These are phyloP conservation scores for Carcina quercana DNA, from an alignment of 2,888 invertebrate genomes.

Conservation along the genomic window DNA sequence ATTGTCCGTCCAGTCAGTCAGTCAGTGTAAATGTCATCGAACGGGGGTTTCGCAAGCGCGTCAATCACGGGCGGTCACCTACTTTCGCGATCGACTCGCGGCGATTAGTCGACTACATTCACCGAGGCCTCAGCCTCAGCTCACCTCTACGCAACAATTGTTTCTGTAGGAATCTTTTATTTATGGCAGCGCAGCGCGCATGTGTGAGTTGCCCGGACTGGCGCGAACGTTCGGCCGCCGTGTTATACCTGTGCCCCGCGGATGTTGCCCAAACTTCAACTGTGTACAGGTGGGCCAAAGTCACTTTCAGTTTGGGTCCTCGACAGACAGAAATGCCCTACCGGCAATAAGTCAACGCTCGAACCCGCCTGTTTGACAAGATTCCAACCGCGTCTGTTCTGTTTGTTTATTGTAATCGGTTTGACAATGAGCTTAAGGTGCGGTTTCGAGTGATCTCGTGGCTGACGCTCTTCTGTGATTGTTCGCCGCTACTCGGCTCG, in stretches of 20 bases:
- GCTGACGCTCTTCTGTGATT: slow-evolving; percentile 56
- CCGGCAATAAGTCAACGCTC: slow-evolving; percentile 74
- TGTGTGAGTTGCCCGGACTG: slow-evolving; percentile 59
- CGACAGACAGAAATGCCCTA: slow-evolving; percentile 62
- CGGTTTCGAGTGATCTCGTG: slow-evolving; percentile 71
- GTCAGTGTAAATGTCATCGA: slow-evolving; percentile 73
- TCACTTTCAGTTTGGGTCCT: slow-evolving; percentile 22
- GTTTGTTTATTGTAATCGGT: slow-evolving; percentile 75
- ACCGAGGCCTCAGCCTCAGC: slow-evolving; percentile 63
- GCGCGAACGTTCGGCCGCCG: slow-evolving; percentile 42
- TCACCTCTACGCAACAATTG: slow-evolving; percentile 74
- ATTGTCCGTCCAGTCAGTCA: slow-evolving; percentile 51
- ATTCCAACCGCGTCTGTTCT: slow-evolving; percentile 74
- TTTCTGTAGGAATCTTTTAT: slow-evolving; percentile 75
- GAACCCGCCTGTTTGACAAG: slow-evolving; percentile 74
- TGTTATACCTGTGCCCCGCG: slow-evolving; percentile 60
- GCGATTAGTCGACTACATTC: slow-evolving; percentile 70
- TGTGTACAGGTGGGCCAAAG: slow-evolving; percentile 24
- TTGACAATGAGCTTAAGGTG: slow-evolving; percentile 75
- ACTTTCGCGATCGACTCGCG: slow-evolving; percentile 70
- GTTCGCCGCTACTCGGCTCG: slow-evolving; percentile 57
- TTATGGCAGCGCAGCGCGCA: slow-evolving; percentile 58
- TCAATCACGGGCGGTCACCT: slow-evolving; percentile 73
- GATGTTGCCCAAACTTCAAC: slow-evolving; percentile 21
- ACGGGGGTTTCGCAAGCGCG: slow-evolving; percentile 68